Base-by-base conservation (phyloP, 2,797 vertebrate species). In the Todus mexicanus region DNA sequence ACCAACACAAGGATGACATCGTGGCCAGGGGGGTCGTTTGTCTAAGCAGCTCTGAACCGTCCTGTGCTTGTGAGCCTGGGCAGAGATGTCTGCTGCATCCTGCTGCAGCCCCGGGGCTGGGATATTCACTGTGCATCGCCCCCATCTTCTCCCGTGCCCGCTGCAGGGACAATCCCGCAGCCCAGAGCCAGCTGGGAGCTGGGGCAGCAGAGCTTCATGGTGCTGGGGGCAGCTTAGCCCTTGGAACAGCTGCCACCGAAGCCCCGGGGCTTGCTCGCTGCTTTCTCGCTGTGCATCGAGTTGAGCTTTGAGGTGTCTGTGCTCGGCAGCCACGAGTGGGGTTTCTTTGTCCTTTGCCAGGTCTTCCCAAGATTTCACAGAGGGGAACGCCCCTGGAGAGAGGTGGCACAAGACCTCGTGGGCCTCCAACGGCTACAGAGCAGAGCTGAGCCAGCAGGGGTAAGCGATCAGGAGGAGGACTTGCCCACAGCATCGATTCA, bases 311-410 rank as follows among this genome's bases (percentile, higher is more conserved):
- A 45, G 40, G 40, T 61, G 15, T 56, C 42, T 33, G 9, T 38
- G 10, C 35, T 27, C 16, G 14, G 26, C 47, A 57, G 63, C 63
- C 38, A 47, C 0, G 0, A 71, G 53, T 11, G 33, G 9, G 23
- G 7, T 57, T 75, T 75, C 78, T 76, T 56, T 37, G n/a, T 79
- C 29, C 29, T 90, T 80, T 68, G n/a, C 35, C 64, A 94, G 93
- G 25, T 76, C 78, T 71, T 57, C 65, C 64, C 86, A 83, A 54
- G 82, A 61, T 71, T 68, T 47, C 27, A 37, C 23, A 74, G 81
- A 83, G 12, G 51, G 15, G 53, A 51, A 31, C 17, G 33, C 10
- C 59, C 35, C 35, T 57, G 27, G 33, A 31, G 83, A 79, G 42
- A 38, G 38, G 54, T 40, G 16, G 12, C 69, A 45, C 0, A 43